Conservation (phyloP, 2,797 vertebrate genomes). For the Mustela erminea region DNA sequence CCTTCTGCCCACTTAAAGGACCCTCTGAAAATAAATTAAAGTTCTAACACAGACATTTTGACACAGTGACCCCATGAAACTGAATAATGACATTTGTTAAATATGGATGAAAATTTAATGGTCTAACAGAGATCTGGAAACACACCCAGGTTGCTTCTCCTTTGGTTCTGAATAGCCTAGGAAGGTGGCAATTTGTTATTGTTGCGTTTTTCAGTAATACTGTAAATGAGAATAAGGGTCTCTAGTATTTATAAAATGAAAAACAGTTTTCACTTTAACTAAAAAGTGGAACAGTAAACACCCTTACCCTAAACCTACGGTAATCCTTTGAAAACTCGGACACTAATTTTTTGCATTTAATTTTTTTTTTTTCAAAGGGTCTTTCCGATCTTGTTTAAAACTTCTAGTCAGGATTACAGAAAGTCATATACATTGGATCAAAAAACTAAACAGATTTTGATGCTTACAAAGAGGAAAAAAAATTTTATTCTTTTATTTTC, state of each 20-base stretch:
- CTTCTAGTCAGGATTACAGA: background rate
- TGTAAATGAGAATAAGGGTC: background rate
- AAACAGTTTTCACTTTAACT: background rate
- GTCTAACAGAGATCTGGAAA: constrained; percentile 82
- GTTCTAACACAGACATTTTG: constrained; percentile 89
- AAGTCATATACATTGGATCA: background rate
- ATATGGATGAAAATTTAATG: constrained; percentile 85
- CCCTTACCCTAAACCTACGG: background rate
- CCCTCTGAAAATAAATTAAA: constrained; percentile 88
- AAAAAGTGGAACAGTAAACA: background rate
- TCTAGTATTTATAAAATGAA: background rate
- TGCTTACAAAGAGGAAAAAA: background rate
- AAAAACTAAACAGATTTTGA: constrained; percentile 45
- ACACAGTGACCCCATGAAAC: constrained; percentile 88
- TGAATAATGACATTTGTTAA: constrained; percentile 89
- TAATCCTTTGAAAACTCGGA: background rate
- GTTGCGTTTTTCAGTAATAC: background rate
- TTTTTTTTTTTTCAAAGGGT: constrained; percentile 10
- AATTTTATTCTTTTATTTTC: background rate
- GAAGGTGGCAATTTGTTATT: background rate
- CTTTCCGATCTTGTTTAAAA: constrained; percentile 10
- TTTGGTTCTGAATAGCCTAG: background rate
- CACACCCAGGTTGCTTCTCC: constrained; percentile 75
- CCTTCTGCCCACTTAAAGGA: constrained; percentile 83
- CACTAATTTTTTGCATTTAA: background rate